These are phyloP conservation scores for Ctenoplectra terminalis DNA, from an alignment of 1,140 invertebrate species.

Conservation along the genomic window DNA sequence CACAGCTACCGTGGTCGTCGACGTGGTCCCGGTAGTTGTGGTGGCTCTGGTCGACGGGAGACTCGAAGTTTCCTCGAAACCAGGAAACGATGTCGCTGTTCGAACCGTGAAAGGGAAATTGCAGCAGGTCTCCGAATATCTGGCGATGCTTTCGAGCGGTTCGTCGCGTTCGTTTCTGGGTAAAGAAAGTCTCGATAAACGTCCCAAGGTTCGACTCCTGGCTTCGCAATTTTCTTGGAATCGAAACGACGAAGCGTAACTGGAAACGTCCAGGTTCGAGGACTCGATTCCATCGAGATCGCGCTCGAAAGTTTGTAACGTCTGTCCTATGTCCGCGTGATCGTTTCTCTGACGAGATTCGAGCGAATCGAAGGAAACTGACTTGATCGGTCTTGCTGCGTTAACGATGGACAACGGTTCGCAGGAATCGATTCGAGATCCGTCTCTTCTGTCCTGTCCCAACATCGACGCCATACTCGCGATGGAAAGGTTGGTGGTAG, in stretches of 20 bases:
- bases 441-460: background rate
- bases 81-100: background rate
- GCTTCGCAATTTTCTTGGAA: slow-evolving; percentile 11
- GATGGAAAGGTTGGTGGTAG: slow-evolving; percentile 24
- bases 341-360: background rate
- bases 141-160: background rate
- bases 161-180: background rate
- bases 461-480: slow-evolving; percentile 5
- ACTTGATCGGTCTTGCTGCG: background rate
- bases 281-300: background rate
- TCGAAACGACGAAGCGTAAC: slow-evolving; percentile 10
- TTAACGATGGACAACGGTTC: background rate
- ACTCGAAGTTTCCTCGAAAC: background rate
- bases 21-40: background rate
- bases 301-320: background rate
- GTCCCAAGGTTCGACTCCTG: background rate
- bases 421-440: background rate
- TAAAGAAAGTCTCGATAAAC: background rate
- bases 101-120: slow-evolving; percentile 23
- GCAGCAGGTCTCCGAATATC: slow-evolving; percentile 32
- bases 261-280: background rate
- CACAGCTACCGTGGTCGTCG: slow-evolving; percentile 7
- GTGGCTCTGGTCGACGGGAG: background rate
- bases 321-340: background rate
- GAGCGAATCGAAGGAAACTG: slow-evolving; percentile 9